Evolutionary conservation across 2,113 vertebrate species (phyloP).

Genomic region (Raphicerus campestris): DNA sequence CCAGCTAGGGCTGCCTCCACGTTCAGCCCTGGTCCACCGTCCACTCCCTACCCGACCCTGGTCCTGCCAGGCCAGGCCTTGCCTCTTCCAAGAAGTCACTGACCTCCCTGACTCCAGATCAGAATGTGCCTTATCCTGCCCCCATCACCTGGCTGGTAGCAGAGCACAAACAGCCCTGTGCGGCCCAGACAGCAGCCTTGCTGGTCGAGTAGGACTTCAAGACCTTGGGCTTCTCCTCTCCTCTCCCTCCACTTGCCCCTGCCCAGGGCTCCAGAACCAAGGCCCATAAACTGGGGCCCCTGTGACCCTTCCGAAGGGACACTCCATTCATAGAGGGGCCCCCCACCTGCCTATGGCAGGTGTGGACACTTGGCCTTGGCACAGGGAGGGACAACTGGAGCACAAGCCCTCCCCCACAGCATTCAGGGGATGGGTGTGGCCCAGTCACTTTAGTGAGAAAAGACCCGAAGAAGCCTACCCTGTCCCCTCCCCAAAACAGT

Average conservation of each 20-base stretch:
- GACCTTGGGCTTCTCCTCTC: too few species aligned
- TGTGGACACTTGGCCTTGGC: not conserved
- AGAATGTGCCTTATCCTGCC: not conserved
- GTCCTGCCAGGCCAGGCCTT: not conserved
- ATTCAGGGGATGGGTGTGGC: not conserved
- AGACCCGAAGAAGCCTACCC: fast-evolving
- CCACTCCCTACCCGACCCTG: not conserved
- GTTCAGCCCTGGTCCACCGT: not conserved
- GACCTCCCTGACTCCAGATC: fast-evolving
- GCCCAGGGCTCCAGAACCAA: not conserved
- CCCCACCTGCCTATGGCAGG: not conserved
- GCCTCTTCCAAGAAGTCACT: not conserved
- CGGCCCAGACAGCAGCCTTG: fast-evolving
- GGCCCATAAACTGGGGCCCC: not conserved
- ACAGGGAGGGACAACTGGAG: not conserved
- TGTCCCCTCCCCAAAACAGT: not conserved
- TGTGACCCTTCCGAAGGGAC: not conserved
- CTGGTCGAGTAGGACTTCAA: fast-evolving
- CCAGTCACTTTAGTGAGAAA: not conserved
- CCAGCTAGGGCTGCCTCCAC: not conserved
- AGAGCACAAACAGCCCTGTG: not conserved
- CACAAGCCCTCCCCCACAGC: not conserved
- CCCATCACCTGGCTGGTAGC: not conserved
- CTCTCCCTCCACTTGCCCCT: not conserved
- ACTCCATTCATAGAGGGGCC: not conserved